phyloP scores from a whole-genome alignment of 2,797 vertebrate species.

The Crocodylus rhombifer region DNA sequence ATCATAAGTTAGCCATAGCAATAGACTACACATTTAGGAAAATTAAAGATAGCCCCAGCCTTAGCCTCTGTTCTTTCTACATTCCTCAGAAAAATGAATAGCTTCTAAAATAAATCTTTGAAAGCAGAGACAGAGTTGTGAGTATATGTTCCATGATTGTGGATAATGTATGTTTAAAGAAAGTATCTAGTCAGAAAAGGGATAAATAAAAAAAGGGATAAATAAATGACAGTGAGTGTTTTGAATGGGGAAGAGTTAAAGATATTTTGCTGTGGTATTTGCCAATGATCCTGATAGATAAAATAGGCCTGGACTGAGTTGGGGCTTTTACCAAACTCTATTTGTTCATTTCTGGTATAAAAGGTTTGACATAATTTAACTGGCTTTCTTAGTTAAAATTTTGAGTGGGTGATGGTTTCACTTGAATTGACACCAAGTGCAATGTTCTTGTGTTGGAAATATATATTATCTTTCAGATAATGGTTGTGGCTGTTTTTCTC shows the following conservation, averaged over 20 bases:
- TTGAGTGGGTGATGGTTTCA: constrained; percentile 12
- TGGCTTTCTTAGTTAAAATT: neutral
- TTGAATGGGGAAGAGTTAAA: neutral
- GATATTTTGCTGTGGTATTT: neutral
- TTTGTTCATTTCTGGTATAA: neutral
- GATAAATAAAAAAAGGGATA: neutral
- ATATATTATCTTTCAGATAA: constrained; percentile 18
- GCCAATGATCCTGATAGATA: neutral
- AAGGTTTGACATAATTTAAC: constrained; percentile 23
- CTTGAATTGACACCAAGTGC: constrained; percentile 19
- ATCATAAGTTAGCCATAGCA: no score
- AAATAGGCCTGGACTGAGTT: neutral
- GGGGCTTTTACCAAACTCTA: neutral
- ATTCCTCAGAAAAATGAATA: neutral
- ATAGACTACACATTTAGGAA: no score
- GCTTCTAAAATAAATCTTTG: neutral
- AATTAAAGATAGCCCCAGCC: no score
- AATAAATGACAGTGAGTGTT: neutral
- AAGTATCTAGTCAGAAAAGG: neutral
- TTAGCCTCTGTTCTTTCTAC: no score
- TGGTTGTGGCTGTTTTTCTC: constrained; percentile 42
- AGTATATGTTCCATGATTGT: neutral
- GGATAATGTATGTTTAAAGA: neutral
- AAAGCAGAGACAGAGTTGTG: neutral
- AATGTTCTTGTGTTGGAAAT: constrained; percentile 14